Base-by-base conservation (phyloP, 2,888 invertebrate species). In the Empis livida region DNA sequence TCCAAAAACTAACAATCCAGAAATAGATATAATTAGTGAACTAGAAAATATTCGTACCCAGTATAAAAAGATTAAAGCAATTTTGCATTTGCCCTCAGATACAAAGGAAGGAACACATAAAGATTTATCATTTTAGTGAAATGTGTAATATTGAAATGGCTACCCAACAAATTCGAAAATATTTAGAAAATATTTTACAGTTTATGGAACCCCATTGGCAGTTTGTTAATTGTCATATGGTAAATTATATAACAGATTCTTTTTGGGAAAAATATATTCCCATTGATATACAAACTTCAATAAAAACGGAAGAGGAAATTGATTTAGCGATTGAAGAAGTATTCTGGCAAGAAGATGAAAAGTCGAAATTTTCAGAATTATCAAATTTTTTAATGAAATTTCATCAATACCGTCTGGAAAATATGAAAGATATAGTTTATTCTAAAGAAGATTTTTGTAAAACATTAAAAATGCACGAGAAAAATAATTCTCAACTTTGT, bases 151-250 rank as follows among this genome's bases (percentile, higher is more conserved):
- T 11, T 1, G 50, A 44, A 23, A 57, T 50, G 49, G 56, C 55
- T 35, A 48, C 48, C 5, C 38, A 46, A 5, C 53, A 62, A 59
- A 51, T 73, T 54, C 59, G 58, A 52, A 47, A 60, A 41, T 69
- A 73, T 43, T 61, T 80, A 23, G 75, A 78, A 47, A 60, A 64
- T 3, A 65, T 79, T 11, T 60, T 78, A 0, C 57, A 63, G 11
- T 83, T 76, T 63, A 62, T 87, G 16, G 67, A 73, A 16, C 78
- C 78, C 0, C 68, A 78, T 39, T 65, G 79, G 51, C 72, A 76
- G 0, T 65, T 89, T 27, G 76, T 79, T 0, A 84, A 87, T 62
- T 82, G 83, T 54, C 89, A 90, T 61, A 82, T 88, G 78, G 86
- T 82, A 1, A 78, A 80, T 57, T 84, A 78, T 63, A 71, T 88